Conservation (phyloP, 2,113 vertebrate genomes). For the Glareola pratincola region DNA sequence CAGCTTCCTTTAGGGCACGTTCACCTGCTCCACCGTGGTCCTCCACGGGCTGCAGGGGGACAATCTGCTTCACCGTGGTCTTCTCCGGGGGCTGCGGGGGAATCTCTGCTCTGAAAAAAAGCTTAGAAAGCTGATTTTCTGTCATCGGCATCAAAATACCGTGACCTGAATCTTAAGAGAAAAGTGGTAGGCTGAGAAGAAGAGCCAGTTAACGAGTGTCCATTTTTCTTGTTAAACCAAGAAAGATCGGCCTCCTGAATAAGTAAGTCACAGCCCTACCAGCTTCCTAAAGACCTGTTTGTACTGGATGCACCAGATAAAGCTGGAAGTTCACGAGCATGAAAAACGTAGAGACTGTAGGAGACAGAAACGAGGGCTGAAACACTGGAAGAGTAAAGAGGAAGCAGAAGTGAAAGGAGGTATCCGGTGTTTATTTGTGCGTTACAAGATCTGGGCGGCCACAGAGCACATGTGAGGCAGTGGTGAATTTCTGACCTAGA, state of each 20-base stretch:
- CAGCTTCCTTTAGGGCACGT: neutral
- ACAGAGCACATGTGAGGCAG: neutral
- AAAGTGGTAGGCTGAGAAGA: neutral
- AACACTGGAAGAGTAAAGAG: neutral
- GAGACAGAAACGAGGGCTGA: neutral
- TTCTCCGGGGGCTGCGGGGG: neutral
- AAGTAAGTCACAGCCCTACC: neutral
- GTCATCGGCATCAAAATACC: neutral
- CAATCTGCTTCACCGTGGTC: neutral
- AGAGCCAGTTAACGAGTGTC: neutral
- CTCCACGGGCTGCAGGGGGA: neutral
- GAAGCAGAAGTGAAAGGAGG: neutral
- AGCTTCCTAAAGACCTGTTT: neutral
- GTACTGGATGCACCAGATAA: neutral
- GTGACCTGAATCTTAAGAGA: neutral
- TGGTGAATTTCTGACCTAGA: neutral
- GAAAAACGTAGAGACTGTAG: neutral
- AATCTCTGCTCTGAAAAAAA: neutral
- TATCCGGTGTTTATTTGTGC: neutral
- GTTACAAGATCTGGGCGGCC: neutral
- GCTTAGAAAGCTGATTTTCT: neutral
- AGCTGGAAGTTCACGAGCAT: neutral
- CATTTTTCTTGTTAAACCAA: neutral
- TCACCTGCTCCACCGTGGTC: rapidly evolving
- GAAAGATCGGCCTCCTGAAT: neutral